Evolutionary conservation across 92 coral and sea anemone genomes (phyloP).

Genomic region (Paramuricea clavata): DNA sequence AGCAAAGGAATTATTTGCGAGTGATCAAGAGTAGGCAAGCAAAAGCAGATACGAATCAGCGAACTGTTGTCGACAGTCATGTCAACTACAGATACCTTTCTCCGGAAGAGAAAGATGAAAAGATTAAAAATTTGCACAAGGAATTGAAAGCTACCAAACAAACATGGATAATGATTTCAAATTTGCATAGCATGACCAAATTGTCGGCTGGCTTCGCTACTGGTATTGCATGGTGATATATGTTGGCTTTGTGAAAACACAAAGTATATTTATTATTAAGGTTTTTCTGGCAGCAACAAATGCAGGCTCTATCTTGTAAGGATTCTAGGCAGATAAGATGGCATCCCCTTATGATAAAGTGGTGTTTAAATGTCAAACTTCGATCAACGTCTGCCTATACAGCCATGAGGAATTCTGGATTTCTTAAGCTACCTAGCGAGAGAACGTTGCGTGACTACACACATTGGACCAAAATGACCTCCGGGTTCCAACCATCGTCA

Average conservation of each 20-base stretch:
- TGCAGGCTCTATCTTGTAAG: not conserved
- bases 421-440: slow-evolving; percentile 44
- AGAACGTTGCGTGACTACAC: slow-evolving; percentile 52
- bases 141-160: slow-evolving; percentile 17
- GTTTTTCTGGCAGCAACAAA: slow-evolving; percentile 49
- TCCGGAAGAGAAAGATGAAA: slow-evolving; percentile 17
- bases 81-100: slow-evolving; percentile 22
- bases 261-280: too few relatives aligned
- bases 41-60: not conserved
- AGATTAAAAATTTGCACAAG: not conserved
- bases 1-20: too few relatives aligned
- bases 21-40: not conserved
- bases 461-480: slow-evolving; percentile 40
- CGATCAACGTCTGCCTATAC: slow-evolving; percentile 53
- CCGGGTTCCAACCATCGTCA: slow-evolving; percentile 33
- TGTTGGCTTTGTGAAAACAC: too few relatives aligned
- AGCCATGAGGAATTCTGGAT: slow-evolving; percentile 39
- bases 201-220: too few relatives aligned
- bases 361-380: slow-evolving; percentile 46
- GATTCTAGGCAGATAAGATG: slow-evolving; percentile 55
- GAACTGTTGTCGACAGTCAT: slow-evolving; percentile 14
- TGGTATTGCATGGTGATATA: too few relatives aligned
- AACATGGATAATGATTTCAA: too few relatives aligned
- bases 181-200: too few relatives aligned
- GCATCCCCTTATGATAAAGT: slow-evolving; percentile 62